Conservation (phyloP, 1,140 invertebrate species). For the Atopsyche davidsoni region DNA sequence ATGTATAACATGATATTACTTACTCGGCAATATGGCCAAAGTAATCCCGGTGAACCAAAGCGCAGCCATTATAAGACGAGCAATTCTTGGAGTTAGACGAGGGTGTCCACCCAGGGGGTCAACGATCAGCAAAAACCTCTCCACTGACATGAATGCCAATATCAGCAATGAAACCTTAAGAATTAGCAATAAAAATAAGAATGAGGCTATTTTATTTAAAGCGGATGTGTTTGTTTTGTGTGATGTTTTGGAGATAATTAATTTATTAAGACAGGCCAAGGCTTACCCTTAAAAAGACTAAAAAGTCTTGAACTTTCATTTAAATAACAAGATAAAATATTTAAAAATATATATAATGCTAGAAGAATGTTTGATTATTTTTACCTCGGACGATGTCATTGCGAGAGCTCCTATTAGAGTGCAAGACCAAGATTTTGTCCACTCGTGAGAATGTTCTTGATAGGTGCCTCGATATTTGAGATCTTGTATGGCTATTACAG, state of each 20-base stretch:
- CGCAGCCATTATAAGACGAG: conserved; percentile 48
- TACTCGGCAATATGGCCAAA: conserved; percentile 61
- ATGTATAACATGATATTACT: too few relatives aligned
- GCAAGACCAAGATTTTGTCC: conserved; percentile 66
- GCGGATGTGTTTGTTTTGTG: too few relatives aligned
- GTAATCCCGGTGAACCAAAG: conserved; percentile 62
- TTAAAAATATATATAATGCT: too few relatives aligned
- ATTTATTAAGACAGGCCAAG: too few relatives aligned
- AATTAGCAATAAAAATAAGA: too few relatives aligned
- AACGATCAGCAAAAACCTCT: conserved; percentile 65
- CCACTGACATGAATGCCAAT: conserved; percentile 69
- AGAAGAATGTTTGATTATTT: conserved; percentile 33
- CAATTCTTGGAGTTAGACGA: conserved; percentile 50
- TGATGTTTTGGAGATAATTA: too few relatives aligned
- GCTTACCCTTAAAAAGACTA: too few relatives aligned
- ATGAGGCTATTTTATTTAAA: too few relatives aligned
- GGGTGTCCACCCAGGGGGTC: conserved; percentile 58
- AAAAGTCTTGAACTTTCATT: too few relatives aligned
- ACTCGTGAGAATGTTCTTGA: conserved; percentile 52
- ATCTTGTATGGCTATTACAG: conserved; percentile 65
- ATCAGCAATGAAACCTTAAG: conserved; percentile 63
- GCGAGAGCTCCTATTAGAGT: conserved; percentile 57
- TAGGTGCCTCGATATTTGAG: conserved; percentile 58
- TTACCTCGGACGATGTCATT: conserved; percentile 64
- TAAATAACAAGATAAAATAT: too few relatives aligned